Evolutionary conservation across 2,888 invertebrate species (phyloP).

Genomic region (Synanthedon formicaeformis): DNA sequence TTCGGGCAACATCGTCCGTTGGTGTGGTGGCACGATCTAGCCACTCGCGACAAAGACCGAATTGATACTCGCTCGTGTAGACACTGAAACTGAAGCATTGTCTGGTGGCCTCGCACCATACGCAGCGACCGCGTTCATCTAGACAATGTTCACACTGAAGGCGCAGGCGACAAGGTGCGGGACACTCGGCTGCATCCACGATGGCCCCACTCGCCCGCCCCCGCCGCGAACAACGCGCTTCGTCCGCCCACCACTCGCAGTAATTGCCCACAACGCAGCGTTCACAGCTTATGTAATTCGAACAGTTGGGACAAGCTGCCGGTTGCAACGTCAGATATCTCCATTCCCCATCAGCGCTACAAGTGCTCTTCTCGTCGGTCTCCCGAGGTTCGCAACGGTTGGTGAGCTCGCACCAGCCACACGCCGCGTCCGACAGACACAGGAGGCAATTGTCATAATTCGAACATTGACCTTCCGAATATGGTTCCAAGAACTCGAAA

Average conservation of each 20-base stretch:
- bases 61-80: slow-evolving; percentile 93
- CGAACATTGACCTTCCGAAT: slow-evolving; percentile 81
- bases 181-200: slow-evolving; percentile 74
- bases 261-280: slow-evolving; percentile 81
- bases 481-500: slow-evolving; percentile 90
- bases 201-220: slow-evolving; percentile 81
- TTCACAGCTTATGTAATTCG: slow-evolving; percentile 89
- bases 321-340: slow-evolving; percentile 85
- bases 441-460: slow-evolving; percentile 86
- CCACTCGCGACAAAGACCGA: slow-evolving; percentile 94
- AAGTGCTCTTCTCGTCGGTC: slow-evolving; percentile 75
- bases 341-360: slow-evolving; percentile 73
- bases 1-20: slow-evolving; percentile 36
- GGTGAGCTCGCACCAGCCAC: slow-evolving; percentile 92
- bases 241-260: slow-evolving; percentile 95
- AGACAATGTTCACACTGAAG: slow-evolving; percentile 85
- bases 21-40: slow-evolving; percentile 80
- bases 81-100: slow-evolving; percentile 97
- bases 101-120: slow-evolving; percentile 94
- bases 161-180: slow-evolving; percentile 83
- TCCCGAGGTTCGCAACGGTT: slow-evolving; percentile 76
- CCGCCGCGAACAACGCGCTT: slow-evolving; percentile 85
- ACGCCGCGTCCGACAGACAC: slow-evolving; percentile 88
- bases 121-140: slow-evolving; percentile 88
- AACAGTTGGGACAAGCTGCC: slow-evolving; percentile 87